A percentile compares a stretch with the other conserved stretches of the same genome.
Evolutionary conservation across 1,140 invertebrate genomes (phyloP).

Genomic region (Nephila pilipes): DNA sequence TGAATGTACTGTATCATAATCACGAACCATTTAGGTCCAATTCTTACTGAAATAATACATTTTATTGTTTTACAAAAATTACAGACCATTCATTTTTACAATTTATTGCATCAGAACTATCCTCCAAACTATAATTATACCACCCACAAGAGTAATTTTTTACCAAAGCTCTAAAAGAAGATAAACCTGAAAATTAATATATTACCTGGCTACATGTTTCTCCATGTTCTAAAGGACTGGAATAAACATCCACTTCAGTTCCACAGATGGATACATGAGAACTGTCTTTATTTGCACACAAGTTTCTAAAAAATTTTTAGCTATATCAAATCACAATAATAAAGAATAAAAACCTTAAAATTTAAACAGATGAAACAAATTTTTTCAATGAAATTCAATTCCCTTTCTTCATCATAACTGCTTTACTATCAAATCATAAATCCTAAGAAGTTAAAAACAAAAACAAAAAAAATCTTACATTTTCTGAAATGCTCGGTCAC

Average conservation of each 20-base stretch:
- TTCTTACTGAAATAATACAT: too few relatives aligned
- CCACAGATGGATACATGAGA: slow-evolving; percentile 57
- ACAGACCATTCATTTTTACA: too few relatives aligned
- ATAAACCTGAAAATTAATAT: background rate
- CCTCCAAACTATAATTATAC: too few relatives aligned
- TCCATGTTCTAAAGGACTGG: slow-evolving; percentile 52
- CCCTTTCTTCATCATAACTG: too few relatives aligned
- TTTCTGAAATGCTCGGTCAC: slow-evolving; percentile 36
- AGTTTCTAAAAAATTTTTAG: slow-evolving; percentile 19
- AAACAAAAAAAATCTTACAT: slow-evolving; percentile 35
- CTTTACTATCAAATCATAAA: too few relatives aligned
- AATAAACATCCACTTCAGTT: slow-evolving; percentile 63
- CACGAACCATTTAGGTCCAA: too few relatives aligned
- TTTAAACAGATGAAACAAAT: background rate
- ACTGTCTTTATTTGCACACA: slow-evolving; percentile 63
- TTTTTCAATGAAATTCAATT: too few relatives aligned
- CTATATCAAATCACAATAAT: background rate
- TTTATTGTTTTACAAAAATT: too few relatives aligned
- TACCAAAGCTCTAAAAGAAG: background rate
- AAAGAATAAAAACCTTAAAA: background rate
- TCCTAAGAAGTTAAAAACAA: too few relatives aligned
- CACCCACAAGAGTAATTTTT: too few relatives aligned
- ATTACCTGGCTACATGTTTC: slow-evolving; percentile 64
- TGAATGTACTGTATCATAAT: too few relatives aligned
- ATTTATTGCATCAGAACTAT: too few relatives aligned